Evolutionary conservation across 1,140 invertebrate species (phyloP), one percentile per base, ranked within the genome.

Genomic region (Bombus superbus): DNA sequence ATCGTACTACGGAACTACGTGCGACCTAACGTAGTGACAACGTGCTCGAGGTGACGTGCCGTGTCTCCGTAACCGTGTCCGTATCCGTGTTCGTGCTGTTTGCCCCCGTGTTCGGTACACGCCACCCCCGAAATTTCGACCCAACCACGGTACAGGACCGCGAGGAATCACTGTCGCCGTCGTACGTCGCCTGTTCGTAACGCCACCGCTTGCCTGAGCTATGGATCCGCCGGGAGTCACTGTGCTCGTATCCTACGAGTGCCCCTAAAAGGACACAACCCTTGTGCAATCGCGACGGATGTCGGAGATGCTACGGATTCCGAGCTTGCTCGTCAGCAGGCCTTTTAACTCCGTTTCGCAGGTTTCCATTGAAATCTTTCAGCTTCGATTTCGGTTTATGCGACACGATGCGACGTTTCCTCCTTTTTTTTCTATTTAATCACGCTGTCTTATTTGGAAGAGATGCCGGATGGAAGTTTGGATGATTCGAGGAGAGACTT

Each of bases 211-310:
- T 35, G 28, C 59, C 74, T 57, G 32, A 72, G 78, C 76, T 85
- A 85, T 85, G 77, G 83, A 85, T 85, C 68, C 83, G 57, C 68
- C 83, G 68, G 83, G 66, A 78, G 40, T 59, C 75, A 79, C 32
- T 44, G 73, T 57, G n/a, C 59, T 57, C n/a, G 38, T 59, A 38
- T 44, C 38, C 66, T 47, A 79, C 82, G 64, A 78, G 64, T 38
- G n/a, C 10, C 83, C 47, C 47, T 79, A 42, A 80, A 44, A 44
- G 25, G 75, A 76, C 57, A n/a, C 62, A n/a, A 42, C 64, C 47
- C 74, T 15, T 38, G 32, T 28, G 53, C 25, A 32, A 84, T 47
- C n/a, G 47, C 13, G n/a, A 42, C 13, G 40, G 11, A 28, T 11
- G 9, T 11, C 8, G 66, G 32, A 15, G 22, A 35, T 69, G 11